Conservation (phyloP, 2,797 vertebrate genomes). For the Sebastes flavidus region DNA sequence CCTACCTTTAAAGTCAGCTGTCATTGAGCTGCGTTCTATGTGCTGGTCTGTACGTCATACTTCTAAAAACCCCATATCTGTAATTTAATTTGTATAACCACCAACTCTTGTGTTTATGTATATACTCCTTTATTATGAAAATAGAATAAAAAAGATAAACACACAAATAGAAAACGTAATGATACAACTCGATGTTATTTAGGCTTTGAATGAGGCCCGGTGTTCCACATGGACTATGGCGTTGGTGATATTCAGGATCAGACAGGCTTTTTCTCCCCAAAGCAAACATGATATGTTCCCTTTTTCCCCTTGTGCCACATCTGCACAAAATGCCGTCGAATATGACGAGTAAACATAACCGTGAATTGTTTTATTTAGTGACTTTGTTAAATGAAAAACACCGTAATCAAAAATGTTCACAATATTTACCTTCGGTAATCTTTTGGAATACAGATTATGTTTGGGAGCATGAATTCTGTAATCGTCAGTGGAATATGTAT, state of each 20-base stretch:
- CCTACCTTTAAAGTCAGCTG: neutral
- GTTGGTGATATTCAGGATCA: neutral
- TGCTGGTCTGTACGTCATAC: neutral
- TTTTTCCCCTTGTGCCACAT: constrained; percentile 4
- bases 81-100: neutral
- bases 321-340: neutral
- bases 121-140: neutral
- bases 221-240: neutral
- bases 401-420: constrained; percentile 39
- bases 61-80: neutral
- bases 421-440: constrained; percentile 31
- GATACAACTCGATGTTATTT: neutral
- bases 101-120: neutral
- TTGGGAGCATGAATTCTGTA: constrained; percentile 31
- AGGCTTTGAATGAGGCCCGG: neutral
- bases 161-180: neutral
- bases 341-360: constrained; percentile 12
- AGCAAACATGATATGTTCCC: constrained; percentile 6
- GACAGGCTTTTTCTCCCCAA: neutral
- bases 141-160: neutral
- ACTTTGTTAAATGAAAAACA: constrained; percentile 18
- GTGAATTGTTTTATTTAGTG: constrained; percentile 25
- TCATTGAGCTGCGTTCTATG: neutral
- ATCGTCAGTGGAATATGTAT: constrained; percentile 28
- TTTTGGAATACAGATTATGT: constrained; percentile 29